phyloP scores from a whole-genome alignment of 2,797 vertebrate genomes.

The Apodemus agrarius region DNA sequence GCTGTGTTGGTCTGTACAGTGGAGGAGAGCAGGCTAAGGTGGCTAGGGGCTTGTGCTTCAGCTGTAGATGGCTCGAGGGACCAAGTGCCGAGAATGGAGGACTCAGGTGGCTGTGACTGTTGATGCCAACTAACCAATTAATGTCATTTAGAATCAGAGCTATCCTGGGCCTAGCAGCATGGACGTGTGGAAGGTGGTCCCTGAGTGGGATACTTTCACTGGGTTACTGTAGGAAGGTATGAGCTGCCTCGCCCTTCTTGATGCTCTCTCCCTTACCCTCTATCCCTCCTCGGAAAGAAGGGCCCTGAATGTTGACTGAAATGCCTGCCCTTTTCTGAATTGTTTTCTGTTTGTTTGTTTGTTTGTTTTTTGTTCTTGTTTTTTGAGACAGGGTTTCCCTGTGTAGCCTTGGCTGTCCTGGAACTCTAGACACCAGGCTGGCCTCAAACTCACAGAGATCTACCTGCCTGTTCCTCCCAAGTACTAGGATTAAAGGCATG shows the following conservation, averaged over 20 bases:
- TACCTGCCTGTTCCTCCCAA: neutral
- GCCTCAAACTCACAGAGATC: neutral
- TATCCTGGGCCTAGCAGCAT: neutral
- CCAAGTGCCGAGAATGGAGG: neutral
- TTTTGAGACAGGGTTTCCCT: neutral
- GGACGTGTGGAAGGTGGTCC: accelerated
- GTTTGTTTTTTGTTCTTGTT: neutral
- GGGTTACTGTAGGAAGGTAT: no score
- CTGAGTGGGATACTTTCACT: no score
- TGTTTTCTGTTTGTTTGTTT: neutral
- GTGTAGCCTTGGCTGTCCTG: neutral
- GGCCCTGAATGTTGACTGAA: neutral
- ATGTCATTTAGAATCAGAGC: neutral
- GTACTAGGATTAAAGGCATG: neutral
- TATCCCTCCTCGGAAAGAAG: neutral
- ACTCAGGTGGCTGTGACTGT: neutral
- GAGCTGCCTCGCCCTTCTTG: neutral
- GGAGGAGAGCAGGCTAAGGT: neutral
- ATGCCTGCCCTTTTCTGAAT: neutral
- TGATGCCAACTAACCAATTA: neutral
- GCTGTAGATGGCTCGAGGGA: neutral
- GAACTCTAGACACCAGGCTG: neutral
- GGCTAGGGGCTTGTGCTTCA: neutral
- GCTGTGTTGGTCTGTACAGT: neutral
- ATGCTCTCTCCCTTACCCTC: neutral